Conservation (phyloP, 2,113 vertebrate genomes). For the Hystrix brachyura region DNA sequence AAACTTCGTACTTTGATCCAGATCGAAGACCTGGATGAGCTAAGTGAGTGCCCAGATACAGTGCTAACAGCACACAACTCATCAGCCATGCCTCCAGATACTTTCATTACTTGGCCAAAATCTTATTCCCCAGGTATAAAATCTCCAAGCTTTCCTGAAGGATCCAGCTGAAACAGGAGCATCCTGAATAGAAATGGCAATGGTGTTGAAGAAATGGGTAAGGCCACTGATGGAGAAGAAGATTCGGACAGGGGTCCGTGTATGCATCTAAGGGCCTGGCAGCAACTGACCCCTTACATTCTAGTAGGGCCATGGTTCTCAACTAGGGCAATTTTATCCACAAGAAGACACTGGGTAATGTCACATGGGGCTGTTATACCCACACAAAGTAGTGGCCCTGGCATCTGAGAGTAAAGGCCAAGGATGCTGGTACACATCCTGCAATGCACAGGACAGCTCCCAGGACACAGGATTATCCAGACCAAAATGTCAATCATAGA, state of each 20-base stretch:
- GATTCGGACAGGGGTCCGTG: background rate
- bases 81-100: background rate
- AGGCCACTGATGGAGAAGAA: background rate
- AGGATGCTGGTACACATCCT: background rate
- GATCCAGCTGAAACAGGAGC: background rate
- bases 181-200: background rate
- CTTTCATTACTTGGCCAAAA: background rate
- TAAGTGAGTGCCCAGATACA: background rate
- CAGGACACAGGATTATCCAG: background rate
- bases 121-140: background rate
- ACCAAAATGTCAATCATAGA: background rate
- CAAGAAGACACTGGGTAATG: background rate
- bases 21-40: background rate
- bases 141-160: background rate
- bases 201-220: background rate
- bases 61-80: background rate
- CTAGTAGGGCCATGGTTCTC: background rate
- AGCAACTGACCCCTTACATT: background rate
- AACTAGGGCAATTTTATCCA: background rate
- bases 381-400: too few relatives aligned
- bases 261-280: rapidly evolving
- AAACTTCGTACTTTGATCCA: background rate
- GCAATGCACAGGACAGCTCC: background rate
- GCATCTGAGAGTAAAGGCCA: background rate
- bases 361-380: too few relatives aligned